A percentile compares a stretch with the other conserved stretches of the same genome.
Conservation (phyloP, 1,140 invertebrate genomes). For the Cataglyphis hispanica region DNA sequence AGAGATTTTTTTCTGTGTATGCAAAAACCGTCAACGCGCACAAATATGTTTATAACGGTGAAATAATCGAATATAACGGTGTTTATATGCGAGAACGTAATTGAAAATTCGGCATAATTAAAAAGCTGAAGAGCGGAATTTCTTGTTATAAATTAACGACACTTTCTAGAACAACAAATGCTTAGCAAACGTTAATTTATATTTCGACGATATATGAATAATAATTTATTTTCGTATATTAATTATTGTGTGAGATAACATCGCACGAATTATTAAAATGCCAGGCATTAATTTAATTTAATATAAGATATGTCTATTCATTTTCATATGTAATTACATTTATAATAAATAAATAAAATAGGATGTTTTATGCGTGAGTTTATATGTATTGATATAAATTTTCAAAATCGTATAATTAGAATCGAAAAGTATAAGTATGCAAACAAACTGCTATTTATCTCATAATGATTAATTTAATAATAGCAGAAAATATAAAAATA, state of each 20-base stretch:
- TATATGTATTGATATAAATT: neutral
- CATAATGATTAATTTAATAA: constrained; percentile 5
- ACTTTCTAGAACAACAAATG: constrained; percentile 1
- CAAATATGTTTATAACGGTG: constrained; percentile 25
- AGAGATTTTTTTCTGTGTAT: constrained; percentile 9
- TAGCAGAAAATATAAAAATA: neutral
- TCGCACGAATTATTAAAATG: constrained; percentile 13
- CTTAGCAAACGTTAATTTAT: constrained; percentile 38
- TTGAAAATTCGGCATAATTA: constrained; percentile 32
- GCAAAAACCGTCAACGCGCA: constrained; percentile 17
- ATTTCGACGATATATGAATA: neutral
- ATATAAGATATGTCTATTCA: neutral
- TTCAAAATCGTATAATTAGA: neutral
- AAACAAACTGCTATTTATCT: neutral
- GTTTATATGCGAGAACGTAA: constrained; percentile 12
- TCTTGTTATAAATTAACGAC: constrained; percentile 1
- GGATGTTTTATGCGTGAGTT: neutral
- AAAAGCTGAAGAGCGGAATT: constrained; percentile 4
- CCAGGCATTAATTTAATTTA: neutral
- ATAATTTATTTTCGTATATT: constrained; percentile 17
- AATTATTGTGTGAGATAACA: constrained; percentile 17
- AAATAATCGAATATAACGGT: constrained; percentile 33
- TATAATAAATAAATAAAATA: constrained; percentile 38
- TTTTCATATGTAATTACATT: neutral
- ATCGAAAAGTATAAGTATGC: neutral